Percentiles rank a stretch among this genome's conserved stretches.
Conservation (phyloP, 2,888 invertebrate species). For the Druceiella hillmani region DNA sequence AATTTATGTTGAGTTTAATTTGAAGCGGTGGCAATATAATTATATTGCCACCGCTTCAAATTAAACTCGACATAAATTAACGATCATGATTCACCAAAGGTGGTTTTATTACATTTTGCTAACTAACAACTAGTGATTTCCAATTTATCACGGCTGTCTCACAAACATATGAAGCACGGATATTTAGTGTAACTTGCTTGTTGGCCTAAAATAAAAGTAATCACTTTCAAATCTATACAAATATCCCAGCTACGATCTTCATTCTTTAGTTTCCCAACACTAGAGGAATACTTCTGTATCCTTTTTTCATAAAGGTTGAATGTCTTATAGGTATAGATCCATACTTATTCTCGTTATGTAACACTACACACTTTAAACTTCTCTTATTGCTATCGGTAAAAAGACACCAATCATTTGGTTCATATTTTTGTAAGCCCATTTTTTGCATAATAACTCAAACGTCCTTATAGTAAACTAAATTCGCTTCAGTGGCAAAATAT, state of each 20-base stretch:
- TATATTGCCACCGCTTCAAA: too few relatives aligned
- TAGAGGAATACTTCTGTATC: constrained; percentile 8
- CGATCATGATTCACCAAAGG: too few relatives aligned
- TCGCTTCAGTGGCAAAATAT: constrained; percentile 9
- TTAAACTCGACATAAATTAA: too few relatives aligned
- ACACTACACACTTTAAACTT: constrained; percentile 14
- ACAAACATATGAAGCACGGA: constrained; percentile 17
- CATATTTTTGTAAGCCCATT: constrained; percentile 12
- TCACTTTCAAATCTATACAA: constrained; percentile 16
- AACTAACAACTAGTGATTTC: too few relatives aligned
- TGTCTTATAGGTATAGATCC: constrained; percentile 14
- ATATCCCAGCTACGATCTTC: constrained; percentile 10
- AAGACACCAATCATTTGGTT: constrained; percentile 12
- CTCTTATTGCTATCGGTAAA: constrained; percentile 5
- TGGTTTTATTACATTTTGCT: too few relatives aligned
- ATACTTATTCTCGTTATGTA: constrained; percentile 16
- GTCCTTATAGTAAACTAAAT: constrained; percentile 11
- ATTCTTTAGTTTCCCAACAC: constrained; percentile 12
- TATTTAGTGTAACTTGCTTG: constrained; percentile 15
- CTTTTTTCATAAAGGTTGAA: constrained; percentile 11
- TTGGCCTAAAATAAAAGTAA: constrained; percentile 16
- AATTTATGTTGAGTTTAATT: too few relatives aligned
- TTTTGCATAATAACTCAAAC: constrained; percentile 13
- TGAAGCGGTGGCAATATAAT: too few relatives aligned
- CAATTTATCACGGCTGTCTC: constrained; percentile 17